A percentile compares a stretch with the other conserved stretches of the same genome.
phyloP scores from a whole-genome alignment of 2,113 vertebrate species.

The Delphinus delphis region DNA sequence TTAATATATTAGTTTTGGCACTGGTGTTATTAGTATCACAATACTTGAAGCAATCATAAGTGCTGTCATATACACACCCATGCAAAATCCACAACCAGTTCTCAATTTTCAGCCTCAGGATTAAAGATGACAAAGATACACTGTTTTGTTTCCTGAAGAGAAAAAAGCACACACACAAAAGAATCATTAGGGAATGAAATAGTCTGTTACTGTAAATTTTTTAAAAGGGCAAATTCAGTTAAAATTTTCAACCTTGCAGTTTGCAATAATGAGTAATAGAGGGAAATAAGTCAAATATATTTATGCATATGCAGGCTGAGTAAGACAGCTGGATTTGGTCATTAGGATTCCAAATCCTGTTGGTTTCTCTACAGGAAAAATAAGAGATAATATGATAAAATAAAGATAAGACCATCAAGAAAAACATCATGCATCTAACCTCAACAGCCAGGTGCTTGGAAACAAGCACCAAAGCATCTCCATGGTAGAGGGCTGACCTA shows the following conservation, averaged over 20 bases:
- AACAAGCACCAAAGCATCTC: not conserved
- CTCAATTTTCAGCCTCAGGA: not conserved
- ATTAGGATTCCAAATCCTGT: not conserved
- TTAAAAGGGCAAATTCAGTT: not conserved
- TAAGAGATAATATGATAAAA: not conserved
- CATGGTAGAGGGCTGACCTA: not conserved
- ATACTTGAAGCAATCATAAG: not conserved
- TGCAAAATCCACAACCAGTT: not conserved
- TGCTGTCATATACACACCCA: not conserved
- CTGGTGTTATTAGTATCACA: not conserved
- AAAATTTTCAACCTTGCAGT: not conserved
- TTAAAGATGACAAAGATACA: not conserved
- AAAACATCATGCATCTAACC: not conserved
- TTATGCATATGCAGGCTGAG: not conserved
- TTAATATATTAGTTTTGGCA: not conserved
- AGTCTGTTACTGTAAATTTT: not conserved
- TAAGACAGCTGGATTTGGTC: not conserved
- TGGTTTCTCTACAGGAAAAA: not conserved
- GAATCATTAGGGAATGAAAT: not conserved
- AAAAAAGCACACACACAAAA: not conserved
- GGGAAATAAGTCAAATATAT: slow-evolving; percentile 7
- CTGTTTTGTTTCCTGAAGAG: not conserved
- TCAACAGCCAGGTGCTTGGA: not conserved
- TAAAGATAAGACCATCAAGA: not conserved
- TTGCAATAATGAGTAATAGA: not conserved